Percentiles rank a stretch among this genome's conserved stretches.
These are phyloP conservation scores for Gerosis bhagava DNA, from an alignment of 2,888 invertebrate species.

Conservation along the genomic window DNA sequence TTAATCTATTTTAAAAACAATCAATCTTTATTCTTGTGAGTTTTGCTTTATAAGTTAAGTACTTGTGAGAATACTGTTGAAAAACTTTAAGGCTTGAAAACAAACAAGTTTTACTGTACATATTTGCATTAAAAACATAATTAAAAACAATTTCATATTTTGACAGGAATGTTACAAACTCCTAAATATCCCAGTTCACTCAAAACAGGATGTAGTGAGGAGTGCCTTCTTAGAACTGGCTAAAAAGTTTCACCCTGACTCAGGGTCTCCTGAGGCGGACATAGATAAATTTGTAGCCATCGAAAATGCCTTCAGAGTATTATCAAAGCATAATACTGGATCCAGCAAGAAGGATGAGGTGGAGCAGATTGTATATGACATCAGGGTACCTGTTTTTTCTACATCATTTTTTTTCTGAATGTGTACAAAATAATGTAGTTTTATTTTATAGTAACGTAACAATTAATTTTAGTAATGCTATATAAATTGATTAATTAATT, in stretches of 20 bases:
- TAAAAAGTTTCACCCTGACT: slow-evolving; percentile 93
- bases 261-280: slow-evolving; percentile 87
- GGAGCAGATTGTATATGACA: slow-evolving; percentile 84
- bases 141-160: slow-evolving; percentile 10
- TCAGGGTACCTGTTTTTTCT: slow-evolving; percentile 75
- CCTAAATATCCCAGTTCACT: slow-evolving; percentile 85
- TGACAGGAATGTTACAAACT: slow-evolving; percentile 86
- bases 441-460: too few relatives aligned
- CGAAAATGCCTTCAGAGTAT: slow-evolving; percentile 88
- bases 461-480: too few relatives aligned
- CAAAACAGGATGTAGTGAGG: slow-evolving; percentile 88
- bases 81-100: too few relatives aligned
- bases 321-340: slow-evolving; percentile 85
- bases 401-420: too few relatives aligned
- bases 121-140: too few relatives aligned
- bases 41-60: too few relatives aligned
- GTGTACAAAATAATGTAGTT: too few relatives aligned
- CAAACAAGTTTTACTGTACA: too few relatives aligned
- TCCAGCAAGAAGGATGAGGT: slow-evolving; percentile 72
- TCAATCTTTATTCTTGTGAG: too few relatives aligned
- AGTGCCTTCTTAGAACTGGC: slow-evolving; percentile 88
- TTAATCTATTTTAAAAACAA: too few relatives aligned
- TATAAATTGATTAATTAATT: too few relatives aligned
- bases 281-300: slow-evolving; percentile 88
- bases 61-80: too few relatives aligned